phyloP scores from a whole-genome alignment of 2,797 vertebrate genomes.

The Huso huso region DNA sequence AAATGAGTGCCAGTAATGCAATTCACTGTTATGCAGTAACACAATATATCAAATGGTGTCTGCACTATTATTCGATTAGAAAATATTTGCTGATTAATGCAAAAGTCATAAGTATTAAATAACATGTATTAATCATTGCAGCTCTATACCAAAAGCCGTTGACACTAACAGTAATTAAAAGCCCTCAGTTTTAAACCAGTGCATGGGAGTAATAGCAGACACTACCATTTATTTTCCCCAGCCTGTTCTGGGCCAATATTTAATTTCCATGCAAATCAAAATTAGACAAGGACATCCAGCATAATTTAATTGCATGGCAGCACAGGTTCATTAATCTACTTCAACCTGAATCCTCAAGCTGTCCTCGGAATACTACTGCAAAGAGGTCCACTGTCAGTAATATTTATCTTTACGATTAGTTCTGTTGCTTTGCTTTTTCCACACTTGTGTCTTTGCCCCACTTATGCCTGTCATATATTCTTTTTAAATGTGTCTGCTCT shows the following conservation, averaged over 20 bases:
- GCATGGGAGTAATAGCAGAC: neutral
- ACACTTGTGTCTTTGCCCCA: too few relatives aligned
- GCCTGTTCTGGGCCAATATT: neutral
- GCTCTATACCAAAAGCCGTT: neutral
- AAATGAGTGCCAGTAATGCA: neutral
- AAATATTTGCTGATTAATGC: too few relatives aligned
- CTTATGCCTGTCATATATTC: too few relatives aligned
- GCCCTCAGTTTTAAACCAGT: neutral
- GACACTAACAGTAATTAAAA: neutral
- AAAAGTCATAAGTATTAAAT: too few relatives aligned
- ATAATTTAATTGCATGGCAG: slow-evolving; percentile 1
- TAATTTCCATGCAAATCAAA: slow-evolving; percentile 2
- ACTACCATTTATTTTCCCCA: neutral
- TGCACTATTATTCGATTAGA: too few relatives aligned
- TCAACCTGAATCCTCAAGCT: neutral
- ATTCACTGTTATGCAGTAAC: neutral
- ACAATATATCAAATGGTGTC: neutral
- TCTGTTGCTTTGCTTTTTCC: too few relatives aligned
- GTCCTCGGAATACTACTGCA: neutral
- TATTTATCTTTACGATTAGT: too few relatives aligned
- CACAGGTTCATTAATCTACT: neutral
- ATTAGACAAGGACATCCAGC: slow-evolving; percentile 5
- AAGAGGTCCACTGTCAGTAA: neutral
- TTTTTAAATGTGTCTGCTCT: too few relatives aligned
- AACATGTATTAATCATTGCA: too few relatives aligned